These are phyloP conservation scores for Drosophila orosa DNA, from an alignment of 1,140 invertebrate species.

Conservation along the genomic window DNA sequence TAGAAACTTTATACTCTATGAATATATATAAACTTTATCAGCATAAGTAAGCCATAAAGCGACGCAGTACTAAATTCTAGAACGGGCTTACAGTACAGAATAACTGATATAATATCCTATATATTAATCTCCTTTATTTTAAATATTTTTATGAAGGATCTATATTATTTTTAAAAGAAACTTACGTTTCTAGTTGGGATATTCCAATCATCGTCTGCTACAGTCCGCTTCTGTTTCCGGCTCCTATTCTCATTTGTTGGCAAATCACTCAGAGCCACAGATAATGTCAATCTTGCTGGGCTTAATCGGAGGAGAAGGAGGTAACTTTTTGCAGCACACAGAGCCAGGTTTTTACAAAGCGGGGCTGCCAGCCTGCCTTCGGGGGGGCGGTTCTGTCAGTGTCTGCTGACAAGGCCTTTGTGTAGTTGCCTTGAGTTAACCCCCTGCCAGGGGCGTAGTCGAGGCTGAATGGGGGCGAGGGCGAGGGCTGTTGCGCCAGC, in stretches of 20 bases:
- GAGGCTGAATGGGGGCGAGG: not conserved
- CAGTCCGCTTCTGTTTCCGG: not conserved
- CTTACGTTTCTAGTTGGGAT: conserved; percentile 6
- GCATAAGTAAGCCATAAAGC: not conserved
- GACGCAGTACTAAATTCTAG: not conserved
- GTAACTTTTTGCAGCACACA: conserved; percentile 30
- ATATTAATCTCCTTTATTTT: not conserved
- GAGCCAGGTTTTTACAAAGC: conserved; percentile 18
- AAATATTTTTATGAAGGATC: not conserved
- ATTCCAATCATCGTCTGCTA: not conserved
- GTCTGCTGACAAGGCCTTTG: conserved; percentile 66
- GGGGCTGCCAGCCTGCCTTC: conserved; percentile 9
- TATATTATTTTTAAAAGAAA: not conserved
- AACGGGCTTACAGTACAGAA: not conserved
- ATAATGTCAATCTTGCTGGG: conserved; percentile 54
- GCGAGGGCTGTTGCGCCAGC: conserved; percentile 48
- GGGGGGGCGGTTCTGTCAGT: conserved; percentile 43
- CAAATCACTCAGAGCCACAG: conserved; percentile 57
- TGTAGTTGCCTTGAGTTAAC: conserved; percentile 60
- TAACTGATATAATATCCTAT: not conserved
- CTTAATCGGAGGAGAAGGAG: conserved; percentile 22
- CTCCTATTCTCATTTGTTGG: conserved; percentile 10
- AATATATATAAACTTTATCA: not conserved
- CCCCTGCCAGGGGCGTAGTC: conserved; percentile 16
- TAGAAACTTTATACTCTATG: conserved; percentile 1